Conservation (phyloP, 2,113 vertebrate species). For the Cettia cetti region DNA sequence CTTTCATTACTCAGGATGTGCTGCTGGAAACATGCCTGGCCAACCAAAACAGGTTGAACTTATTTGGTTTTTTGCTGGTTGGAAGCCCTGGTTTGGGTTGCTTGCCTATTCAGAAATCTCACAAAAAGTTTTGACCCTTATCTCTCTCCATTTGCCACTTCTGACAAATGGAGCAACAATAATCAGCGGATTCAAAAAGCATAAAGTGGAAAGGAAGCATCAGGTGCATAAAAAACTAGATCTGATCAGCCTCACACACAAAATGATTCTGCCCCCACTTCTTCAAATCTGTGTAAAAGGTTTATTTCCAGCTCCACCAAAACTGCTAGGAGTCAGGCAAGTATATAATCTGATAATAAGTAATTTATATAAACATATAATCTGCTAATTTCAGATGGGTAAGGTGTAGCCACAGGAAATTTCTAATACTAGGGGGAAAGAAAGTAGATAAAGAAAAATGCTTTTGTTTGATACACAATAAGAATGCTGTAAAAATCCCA, state of each 20-base stretch:
- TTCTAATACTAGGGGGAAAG: not conserved
- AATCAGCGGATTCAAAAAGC: not conserved
- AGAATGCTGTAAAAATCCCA: conserved; percentile 10
- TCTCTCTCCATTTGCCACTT: not conserved
- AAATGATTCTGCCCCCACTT: not conserved
- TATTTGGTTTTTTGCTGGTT: not conserved
- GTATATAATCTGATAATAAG: not conserved
- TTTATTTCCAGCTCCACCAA: not conserved
- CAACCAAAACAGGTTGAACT: not conserved
- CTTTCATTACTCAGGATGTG: not conserved
- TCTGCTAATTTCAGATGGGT: not conserved
- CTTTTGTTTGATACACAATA: not conserved
- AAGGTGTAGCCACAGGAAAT: not conserved
- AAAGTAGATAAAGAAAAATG: not conserved
- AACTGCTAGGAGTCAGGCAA: not conserved
- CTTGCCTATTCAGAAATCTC: not conserved
- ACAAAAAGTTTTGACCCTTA: not conserved
- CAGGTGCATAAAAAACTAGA: not conserved
- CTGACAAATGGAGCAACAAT: not conserved
- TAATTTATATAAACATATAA: not conserved
- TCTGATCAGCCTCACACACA: not conserved
- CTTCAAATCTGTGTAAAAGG: not conserved
- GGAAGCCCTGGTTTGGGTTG: not conserved
- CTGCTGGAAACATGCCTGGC: not conserved
- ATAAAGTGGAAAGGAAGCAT: not conserved